Evolutionary conservation across 2,797 vertebrate species (phyloP), one percentile per base, ranked within the genome.

Genomic region (Chloroceryle inda): DNA sequence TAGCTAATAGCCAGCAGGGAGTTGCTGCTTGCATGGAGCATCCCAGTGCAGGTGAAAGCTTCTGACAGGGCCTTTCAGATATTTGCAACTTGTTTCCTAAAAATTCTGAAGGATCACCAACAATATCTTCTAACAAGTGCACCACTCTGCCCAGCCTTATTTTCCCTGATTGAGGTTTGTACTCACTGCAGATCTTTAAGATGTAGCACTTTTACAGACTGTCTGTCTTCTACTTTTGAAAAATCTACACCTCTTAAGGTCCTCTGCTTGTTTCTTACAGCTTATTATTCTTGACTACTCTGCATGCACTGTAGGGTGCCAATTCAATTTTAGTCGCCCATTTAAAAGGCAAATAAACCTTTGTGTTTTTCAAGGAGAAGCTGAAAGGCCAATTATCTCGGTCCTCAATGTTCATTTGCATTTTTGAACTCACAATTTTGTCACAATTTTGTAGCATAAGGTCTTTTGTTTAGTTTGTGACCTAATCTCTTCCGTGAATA

Each of bases 271-370:
- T 49, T 72, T 77, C 79, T 82, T 67, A 85, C 6, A 83, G 64
- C 26, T 95, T 80, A 53, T 58, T 77, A 69, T 87, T 96, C 85
- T 47, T 88, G 68, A 95, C 92, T 95, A 85, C 80, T 95, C 94
- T 89, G 74, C 68, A 67, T 59, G 86, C 81, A 92, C 81, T 49
- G 72, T 35, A 84, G 78, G 85, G 81, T 95, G 92, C 92, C 84
- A 94, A 76, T 94, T 97, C 92, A 55, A 96, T 94, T 98, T 96
- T 92, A 95, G 49, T 82, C 77, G 68, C 27, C 89, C 86, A 96
- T 96, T 97, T 97, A 97, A 97, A 97, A 95, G 94, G 64, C 73
- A 97, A 97, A 97, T 73, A 97, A 96, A 93, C 49, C 64, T 92
- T 96, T 95, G 29, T 68, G 83, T 98, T 98, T 93, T 90, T 74